These are phyloP conservation scores for Etheostoma spectabile DNA, from an alignment of 2,113 vertebrate genomes.

Conservation along the genomic window DNA sequence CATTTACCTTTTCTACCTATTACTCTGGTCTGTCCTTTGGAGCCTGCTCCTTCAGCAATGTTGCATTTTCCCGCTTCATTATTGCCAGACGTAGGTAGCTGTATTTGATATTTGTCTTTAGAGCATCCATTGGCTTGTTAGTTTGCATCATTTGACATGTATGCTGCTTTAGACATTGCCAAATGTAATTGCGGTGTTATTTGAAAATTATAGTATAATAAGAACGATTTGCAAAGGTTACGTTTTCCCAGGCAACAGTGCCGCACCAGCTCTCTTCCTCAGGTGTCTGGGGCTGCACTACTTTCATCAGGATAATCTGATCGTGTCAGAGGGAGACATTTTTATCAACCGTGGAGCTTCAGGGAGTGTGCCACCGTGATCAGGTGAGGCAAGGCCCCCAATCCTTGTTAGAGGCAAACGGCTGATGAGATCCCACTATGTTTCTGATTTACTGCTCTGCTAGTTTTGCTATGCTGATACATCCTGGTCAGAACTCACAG, in stretches of 20 bases:
- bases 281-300: conserved; percentile 4
- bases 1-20: conserved; percentile 45
- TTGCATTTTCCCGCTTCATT: conserved; percentile 8
- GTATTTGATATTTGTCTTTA: background rate
- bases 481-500: conserved; percentile 22
- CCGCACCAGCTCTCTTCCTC: background rate
- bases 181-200: background rate
- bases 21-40: conserved; percentile 25
- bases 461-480: conserved; percentile 45
- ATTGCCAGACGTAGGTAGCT: background rate
- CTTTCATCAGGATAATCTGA: conserved; percentile 31
- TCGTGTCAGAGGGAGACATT: conserved; percentile 26
- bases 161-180: background rate
- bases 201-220: background rate
- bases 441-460: conserved; percentile 67
- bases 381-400: conserved; percentile 48
- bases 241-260: background rate
- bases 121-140: background rate
- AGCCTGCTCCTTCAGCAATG: conserved; percentile 27
- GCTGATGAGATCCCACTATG: conserved; percentile 66
- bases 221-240: background rate
- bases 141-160: conserved; percentile 1
- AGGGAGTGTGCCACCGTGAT: conserved; percentile 28
- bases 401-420: conserved; percentile 41
- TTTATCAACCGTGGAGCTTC: conserved; percentile 39